A percentile compares a stretch with the other conserved stretches of the same genome.
These are phyloP conservation scores for Xenus cinereus DNA, from an alignment of 2,113 vertebrate species.

Conservation along the genomic window DNA sequence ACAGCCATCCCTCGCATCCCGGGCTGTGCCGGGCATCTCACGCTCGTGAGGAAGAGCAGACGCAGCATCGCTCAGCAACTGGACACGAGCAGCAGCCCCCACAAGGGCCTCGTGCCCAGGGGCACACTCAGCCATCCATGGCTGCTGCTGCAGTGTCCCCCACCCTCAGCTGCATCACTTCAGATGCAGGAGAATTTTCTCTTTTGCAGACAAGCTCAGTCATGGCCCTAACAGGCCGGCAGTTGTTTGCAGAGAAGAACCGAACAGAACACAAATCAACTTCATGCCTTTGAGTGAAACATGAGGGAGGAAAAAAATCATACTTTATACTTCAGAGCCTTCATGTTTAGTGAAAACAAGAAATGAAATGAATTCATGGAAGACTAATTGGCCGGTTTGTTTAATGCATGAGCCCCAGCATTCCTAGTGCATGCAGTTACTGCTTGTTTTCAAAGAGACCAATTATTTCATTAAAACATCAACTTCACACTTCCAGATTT, in stretches of 20 bases:
- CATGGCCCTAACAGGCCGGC: background rate
- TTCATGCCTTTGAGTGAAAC: background rate
- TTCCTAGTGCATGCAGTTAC: background rate
- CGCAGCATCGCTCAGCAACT: background rate
- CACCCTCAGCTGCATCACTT: no score
- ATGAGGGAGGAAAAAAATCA: background rate
- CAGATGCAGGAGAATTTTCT: background rate
- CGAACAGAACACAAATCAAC: background rate
- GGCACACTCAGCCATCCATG: background rate
- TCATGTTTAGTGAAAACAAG: constrained; percentile 16
- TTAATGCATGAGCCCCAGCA: constrained; percentile 36
- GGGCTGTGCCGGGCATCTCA: background rate
- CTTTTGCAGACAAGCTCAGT: background rate
- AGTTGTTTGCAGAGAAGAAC: background rate
- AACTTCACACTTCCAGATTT: constrained; percentile 4
- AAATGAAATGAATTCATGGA: constrained; percentile 13
- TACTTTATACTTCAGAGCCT: constrained; percentile 18
- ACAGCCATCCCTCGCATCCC: rapidly evolving
- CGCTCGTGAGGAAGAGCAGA: background rate
- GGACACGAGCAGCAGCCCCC: background rate
- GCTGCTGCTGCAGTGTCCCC: background rate
- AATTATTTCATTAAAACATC: constrained; percentile 46
- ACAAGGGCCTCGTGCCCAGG: rapidly evolving
- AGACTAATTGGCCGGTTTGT: constrained; percentile 22
- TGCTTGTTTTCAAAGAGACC: constrained; percentile 28